Evolutionary conservation across 2,113 vertebrate genomes (phyloP), one percentile per base, ranked within the genome.

Genomic region (Glaucidium brasilianum): DNA sequence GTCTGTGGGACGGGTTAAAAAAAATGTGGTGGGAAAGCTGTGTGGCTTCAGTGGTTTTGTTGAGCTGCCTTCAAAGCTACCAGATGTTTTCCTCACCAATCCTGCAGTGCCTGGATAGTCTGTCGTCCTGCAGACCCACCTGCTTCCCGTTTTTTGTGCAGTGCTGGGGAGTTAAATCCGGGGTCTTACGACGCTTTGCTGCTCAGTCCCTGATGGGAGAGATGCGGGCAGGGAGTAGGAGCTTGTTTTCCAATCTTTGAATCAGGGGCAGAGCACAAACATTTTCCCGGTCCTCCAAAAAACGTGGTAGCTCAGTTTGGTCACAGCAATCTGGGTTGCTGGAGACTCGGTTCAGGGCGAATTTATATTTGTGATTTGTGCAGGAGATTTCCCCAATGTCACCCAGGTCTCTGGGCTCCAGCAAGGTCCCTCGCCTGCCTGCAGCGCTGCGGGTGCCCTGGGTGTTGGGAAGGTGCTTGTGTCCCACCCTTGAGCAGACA

Each of bases 361-460:
- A 34, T 29, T 77, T 35, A 10, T 55, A 43, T 32, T 27, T 16
- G 11, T 29, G 32, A 43, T 32, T 27, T 19, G 11, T 29, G 32
- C 21, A 12, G 20, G 74, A 47, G 39, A 49, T 12, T 34, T 60
- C 19, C 15, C 37, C 6, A 1, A 2, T 47, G 34, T 52, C 71
- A 14, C 39, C 18, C n/a, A 37, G 18, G 35, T n/a, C 43, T 52
- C n/a, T 73, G 59, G 81, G 41, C 8, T 21, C 56, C 58, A 72
- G 59, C 30, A 25, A 66, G 76, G 34, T 30, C 21, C 53, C 20
- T 69, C 10, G 0, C n/a, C 16, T 20, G 52, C 20, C 53, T 83
- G 55, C 23, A 30, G 47, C 2, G 3, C 74, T 1, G 2, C 0
- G 1, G 41, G 17, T 62, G 5, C 50, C 49, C 30, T 1, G 9